A percentile compares a stretch with the other conserved stretches of the same genome.
Evolutionary conservation across 2,113 vertebrate species (phyloP).

Genomic region (Euleptes europaea): DNA sequence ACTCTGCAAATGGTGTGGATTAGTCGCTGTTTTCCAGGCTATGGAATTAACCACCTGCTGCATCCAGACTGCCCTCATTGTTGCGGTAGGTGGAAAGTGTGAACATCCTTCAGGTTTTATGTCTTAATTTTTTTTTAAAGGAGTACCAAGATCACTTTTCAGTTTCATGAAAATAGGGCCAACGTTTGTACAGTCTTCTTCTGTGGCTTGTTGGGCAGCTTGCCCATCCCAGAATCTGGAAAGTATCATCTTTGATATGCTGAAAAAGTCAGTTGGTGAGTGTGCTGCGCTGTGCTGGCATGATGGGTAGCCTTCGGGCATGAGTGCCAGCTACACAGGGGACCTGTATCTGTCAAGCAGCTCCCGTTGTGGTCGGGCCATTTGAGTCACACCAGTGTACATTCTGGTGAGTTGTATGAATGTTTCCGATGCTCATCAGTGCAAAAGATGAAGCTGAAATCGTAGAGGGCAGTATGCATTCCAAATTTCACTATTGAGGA

Average conservation of each 20-base stretch:
- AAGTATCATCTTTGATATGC: neutral
- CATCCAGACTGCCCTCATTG: conserved; percentile 66
- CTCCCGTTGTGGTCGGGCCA: neutral
- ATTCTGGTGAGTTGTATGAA: neutral
- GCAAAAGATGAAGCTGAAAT: neutral
- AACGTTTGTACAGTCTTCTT: neutral
- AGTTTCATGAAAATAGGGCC: neutral
- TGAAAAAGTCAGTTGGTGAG: neutral
- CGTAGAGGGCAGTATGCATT: neutral
- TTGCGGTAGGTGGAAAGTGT: conserved; percentile 57
- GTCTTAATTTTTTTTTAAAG: neutral
- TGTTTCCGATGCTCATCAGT: neutral
- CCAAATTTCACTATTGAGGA: neutral
- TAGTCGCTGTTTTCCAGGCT: conserved; percentile 58
- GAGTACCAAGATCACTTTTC: neutral
- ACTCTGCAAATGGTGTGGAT: conserved; percentile 60
- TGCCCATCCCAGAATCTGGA: neutral
- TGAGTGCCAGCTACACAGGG: neutral
- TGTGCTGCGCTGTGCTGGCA: neutral
- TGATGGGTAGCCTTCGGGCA: neutral
- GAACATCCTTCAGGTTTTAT: neutral
- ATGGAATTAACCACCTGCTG: conserved; percentile 55
- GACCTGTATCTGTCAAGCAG: neutral
- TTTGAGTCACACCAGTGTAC: neutral
- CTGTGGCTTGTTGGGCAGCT: neutral